phyloP scores from a whole-genome alignment of 2,797 vertebrate genomes.

The Argya squamiceps region DNA sequence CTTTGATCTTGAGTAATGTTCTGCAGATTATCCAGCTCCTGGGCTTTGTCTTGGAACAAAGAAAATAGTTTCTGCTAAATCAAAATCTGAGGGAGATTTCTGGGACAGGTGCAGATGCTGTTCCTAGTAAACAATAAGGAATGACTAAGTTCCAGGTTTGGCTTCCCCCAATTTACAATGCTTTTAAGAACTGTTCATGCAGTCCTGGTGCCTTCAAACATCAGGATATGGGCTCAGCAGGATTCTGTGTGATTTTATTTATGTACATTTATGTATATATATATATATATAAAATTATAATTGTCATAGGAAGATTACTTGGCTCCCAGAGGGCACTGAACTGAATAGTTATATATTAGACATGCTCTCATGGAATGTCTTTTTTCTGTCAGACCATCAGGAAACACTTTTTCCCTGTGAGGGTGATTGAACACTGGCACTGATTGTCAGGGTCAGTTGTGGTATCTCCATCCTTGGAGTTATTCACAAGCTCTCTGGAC shows the following conservation, averaged over 20 bases:
- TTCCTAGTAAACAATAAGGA: neutral
- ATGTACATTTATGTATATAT: too few relatives aligned
- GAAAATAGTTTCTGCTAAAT: neutral
- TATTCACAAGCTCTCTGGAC: neutral
- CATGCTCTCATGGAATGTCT: neutral
- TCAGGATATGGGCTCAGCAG: neutral
- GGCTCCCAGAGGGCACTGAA: neutral
- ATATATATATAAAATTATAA: neutral
- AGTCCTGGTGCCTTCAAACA: neutral
- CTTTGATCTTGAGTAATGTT: neutral
- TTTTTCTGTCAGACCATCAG: neutral
- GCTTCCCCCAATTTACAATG: neutral
- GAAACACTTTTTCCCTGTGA: neutral
- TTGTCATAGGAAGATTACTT: neutral
- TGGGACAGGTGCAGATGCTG: neutral
- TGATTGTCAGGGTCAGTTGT: rapidly evolving
- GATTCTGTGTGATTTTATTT: neutral
- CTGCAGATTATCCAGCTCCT: neutral
- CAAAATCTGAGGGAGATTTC: neutral
- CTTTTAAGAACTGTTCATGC: neutral
- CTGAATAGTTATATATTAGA: neutral
- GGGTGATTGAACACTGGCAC: neutral
- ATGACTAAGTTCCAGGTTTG: neutral
- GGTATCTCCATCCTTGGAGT: neutral
- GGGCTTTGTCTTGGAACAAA: neutral